Evolutionary conservation across 2,888 invertebrate species (phyloP).

Genomic region (Caenorhabditis uteleia): DNA sequence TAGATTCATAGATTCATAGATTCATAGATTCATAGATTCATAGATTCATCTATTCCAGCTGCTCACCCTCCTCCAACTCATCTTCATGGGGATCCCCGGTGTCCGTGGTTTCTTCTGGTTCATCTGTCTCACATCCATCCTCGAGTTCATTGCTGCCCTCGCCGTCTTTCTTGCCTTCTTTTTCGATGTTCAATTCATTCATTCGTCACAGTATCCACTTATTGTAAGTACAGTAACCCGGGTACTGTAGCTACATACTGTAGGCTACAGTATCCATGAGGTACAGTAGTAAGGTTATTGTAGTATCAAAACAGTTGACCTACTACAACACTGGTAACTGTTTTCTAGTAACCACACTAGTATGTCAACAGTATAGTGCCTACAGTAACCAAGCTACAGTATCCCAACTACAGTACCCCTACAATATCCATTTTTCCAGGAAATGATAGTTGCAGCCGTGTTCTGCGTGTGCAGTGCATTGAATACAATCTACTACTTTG

Average conservation of each 20-base stretch:
- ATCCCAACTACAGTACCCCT: too few relatives aligned
- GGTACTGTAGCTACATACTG: too few relatives aligned
- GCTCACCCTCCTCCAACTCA: constrained; percentile 42
- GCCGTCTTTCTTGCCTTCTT: constrained; percentile 35
- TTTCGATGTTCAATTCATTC: constrained; percentile 24
- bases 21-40: background rate
- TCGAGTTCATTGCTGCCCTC: constrained; percentile 38
- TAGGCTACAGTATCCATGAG: too few relatives aligned
- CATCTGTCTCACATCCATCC: constrained; percentile 36
- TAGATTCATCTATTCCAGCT: constrained; percentile 13
- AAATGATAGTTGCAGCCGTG: constrained; percentile 25
- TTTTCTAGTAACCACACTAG: too few relatives aligned
- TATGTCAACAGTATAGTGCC: too few relatives aligned
- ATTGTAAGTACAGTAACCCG: constrained; percentile 21
- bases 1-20: background rate
- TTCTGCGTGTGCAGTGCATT: constrained; percentile 44
- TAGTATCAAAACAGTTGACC: too few relatives aligned
- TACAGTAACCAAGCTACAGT: too few relatives aligned
- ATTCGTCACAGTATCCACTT: constrained; percentile 15
- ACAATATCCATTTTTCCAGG: constrained; percentile 28
- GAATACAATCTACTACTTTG: constrained; percentile 43
- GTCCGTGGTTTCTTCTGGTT: constrained; percentile 44
- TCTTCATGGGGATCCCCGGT: constrained; percentile 43
- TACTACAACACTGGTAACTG: too few relatives aligned
- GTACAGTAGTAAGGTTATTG: too few relatives aligned